Conservation (phyloP, 2,113 vertebrate genomes). For the Pantherophis guttatus region DNA sequence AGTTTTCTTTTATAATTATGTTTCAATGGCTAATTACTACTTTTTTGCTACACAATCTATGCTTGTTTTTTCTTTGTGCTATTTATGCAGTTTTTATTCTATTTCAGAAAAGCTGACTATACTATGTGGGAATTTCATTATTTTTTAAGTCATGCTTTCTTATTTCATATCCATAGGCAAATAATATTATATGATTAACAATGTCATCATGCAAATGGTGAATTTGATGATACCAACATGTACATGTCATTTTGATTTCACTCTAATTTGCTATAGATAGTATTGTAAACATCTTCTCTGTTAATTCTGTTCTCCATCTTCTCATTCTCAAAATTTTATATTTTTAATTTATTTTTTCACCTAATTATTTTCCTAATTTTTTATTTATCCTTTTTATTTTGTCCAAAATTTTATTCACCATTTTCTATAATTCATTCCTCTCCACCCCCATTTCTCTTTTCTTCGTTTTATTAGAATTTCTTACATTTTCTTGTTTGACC, state of each 20-base stretch:
- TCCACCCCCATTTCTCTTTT: neutral
- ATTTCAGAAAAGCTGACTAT: neutral
- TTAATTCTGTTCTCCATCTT: neutral
- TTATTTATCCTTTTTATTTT: neutral
- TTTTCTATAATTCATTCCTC: neutral
- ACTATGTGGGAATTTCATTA: neutral
- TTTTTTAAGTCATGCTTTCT: neutral
- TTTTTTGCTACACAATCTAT: neutral
- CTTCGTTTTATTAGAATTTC: neutral
- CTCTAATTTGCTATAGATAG: neutral
- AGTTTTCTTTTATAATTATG: neutral
- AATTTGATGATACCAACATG: neutral
- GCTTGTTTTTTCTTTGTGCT: neutral
- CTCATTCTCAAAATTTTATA: neutral
- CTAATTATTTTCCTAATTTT: neutral
- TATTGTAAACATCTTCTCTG: neutral
- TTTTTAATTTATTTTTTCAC: neutral
- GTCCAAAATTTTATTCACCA: neutral
- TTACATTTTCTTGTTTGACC: neutral
- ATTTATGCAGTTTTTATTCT: neutral
- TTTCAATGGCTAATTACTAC: neutral
- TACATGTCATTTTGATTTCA: neutral
- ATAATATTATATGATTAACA: neutral
- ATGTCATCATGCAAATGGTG: neutral
- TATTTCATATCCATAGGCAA: neutral